Percentiles rank a stretch among this genome's conserved stretches.
phyloP scores from a whole-genome alignment of 1,140 invertebrate species.

The Grapholita molesta region DNA sequence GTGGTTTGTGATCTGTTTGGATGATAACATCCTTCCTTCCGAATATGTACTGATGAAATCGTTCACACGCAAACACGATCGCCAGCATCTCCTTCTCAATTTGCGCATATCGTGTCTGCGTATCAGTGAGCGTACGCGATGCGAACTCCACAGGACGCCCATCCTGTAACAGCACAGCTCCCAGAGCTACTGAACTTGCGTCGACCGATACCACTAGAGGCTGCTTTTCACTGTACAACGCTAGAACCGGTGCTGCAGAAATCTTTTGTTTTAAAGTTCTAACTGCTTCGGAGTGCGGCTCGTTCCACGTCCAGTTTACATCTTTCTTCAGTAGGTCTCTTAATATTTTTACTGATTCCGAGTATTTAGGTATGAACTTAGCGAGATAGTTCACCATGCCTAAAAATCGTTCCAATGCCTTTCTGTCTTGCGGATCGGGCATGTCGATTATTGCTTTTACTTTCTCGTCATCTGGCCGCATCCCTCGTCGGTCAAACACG shows the following conservation, averaged over 20 bases:
- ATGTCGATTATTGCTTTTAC: conserved; percentile 52
- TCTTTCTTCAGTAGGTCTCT: conserved; percentile 46
- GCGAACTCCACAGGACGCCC: conserved; percentile 37
- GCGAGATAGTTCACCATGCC: conserved; percentile 56
- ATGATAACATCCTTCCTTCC: conserved; percentile 31
- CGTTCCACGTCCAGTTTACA: conserved; percentile 41
- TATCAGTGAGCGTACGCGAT: conserved; percentile 43
- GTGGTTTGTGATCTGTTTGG: conserved; percentile 50
- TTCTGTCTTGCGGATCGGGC: conserved; percentile 23
- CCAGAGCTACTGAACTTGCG: conserved; percentile 29
- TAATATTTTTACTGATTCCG: conserved; percentile 40
- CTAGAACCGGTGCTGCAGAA: conserved; percentile 29
- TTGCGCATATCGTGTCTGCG: conserved; percentile 57
- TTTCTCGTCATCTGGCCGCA: conserved; percentile 43
- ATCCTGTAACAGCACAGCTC: conserved; percentile 36
- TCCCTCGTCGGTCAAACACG: conserved; percentile 33
- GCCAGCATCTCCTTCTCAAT: conserved; percentile 53
- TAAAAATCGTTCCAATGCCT: conserved; percentile 45
- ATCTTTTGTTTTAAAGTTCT: conserved; percentile 45
- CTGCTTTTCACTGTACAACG: conserved; percentile 3
- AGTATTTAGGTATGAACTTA: conserved; percentile 55
- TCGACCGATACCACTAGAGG: conserved; percentile 27
- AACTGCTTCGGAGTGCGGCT: conserved; percentile 43
- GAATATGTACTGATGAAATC: conserved; percentile 31
- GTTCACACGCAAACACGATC: conserved; percentile 40